Percentiles rank a stretch among this genome's conserved stretches.
Conservation (phyloP, 2,797 vertebrate species). For the Iguana delicatissima region DNA sequence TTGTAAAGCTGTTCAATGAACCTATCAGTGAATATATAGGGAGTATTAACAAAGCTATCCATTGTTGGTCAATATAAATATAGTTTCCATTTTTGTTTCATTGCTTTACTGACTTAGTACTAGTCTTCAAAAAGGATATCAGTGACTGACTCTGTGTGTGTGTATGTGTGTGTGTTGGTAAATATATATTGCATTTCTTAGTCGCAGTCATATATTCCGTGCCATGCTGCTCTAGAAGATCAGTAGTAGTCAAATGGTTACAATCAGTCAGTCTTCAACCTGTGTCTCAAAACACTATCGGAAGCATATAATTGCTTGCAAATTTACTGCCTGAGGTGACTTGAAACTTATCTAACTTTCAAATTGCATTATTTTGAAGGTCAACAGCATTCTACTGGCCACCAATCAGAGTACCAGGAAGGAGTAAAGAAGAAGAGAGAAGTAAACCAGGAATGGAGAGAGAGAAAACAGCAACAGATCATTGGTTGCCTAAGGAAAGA, state of each 20-base stretch:
- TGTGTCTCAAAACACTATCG: conserved; percentile 75
- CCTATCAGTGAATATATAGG: conserved; percentile 73
- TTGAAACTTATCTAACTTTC: conserved; percentile 79
- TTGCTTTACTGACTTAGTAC: conserved; percentile 42
- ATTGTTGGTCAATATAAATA: conserved; percentile 59
- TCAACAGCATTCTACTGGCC: conserved; percentile 52
- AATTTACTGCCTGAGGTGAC: conserved; percentile 74
- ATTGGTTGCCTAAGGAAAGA: background rate
- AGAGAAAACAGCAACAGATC: background rate
- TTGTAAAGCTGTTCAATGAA: conserved; percentile 80
- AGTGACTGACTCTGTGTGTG: conserved; percentile 53
- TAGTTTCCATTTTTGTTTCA: conserved; percentile 49
- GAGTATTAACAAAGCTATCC: conserved; percentile 63
- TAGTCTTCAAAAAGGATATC: background rate
- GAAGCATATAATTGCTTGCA: conserved; percentile 76
- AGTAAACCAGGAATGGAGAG: background rate
- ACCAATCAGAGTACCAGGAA: background rate
- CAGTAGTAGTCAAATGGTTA: conserved; percentile 81
- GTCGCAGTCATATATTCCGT: conserved; percentile 78
- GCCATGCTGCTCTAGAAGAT: conserved; percentile 77
- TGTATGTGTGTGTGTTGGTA: conserved; percentile 79
- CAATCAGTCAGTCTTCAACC: conserved; percentile 75
- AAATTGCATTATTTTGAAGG: conserved; percentile 79
- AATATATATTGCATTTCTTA: conserved; percentile 84
- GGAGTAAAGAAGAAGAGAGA: background rate